Conservation (phyloP, 2,888 invertebrate genomes). For the Gandaritis pyraliata region DNA sequence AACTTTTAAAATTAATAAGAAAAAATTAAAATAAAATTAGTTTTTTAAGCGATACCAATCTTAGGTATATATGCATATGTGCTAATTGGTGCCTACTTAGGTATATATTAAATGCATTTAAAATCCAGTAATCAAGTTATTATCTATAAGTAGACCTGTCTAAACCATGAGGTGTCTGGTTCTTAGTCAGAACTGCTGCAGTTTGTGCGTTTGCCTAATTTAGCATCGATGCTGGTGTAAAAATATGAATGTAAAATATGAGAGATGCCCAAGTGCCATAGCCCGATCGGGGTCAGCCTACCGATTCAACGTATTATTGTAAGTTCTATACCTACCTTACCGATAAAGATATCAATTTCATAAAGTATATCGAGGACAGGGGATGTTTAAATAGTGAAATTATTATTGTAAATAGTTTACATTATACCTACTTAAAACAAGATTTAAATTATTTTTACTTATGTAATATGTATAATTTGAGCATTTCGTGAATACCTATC, state of each 20-base stretch:
- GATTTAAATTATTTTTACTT: slow-evolving; percentile 6
- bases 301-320: slow-evolving; percentile 58
- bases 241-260: slow-evolving; percentile 57
- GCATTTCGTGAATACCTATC: slow-evolving; percentile 11
- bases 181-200: too few relatives aligned
- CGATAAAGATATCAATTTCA: slow-evolving; percentile 19
- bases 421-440: neutral
- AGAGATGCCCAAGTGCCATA: slow-evolving; percentile 77
- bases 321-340: slow-evolving; percentile 13
- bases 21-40: too few relatives aligned
- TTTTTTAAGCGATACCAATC: too few relatives aligned
- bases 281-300: slow-evolving; percentile 65
- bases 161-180: too few relatives aligned
- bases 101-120: too few relatives aligned
- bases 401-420: slow-evolving; percentile 13
- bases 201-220: slow-evolving; percentile 37
- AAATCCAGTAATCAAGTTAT: too few relatives aligned
- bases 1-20: too few relatives aligned
- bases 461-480: slow-evolving; percentile 1
- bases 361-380: slow-evolving; percentile 30
- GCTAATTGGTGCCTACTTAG: too few relatives aligned
- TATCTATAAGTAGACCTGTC: too few relatives aligned
- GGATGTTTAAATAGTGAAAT: slow-evolving; percentile 19
- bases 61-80: too few relatives aligned
- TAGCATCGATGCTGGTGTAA: slow-evolving; percentile 59